Evolutionary conservation across 2,797 vertebrate genomes (phyloP).

Genomic region (Acomys russatus): DNA sequence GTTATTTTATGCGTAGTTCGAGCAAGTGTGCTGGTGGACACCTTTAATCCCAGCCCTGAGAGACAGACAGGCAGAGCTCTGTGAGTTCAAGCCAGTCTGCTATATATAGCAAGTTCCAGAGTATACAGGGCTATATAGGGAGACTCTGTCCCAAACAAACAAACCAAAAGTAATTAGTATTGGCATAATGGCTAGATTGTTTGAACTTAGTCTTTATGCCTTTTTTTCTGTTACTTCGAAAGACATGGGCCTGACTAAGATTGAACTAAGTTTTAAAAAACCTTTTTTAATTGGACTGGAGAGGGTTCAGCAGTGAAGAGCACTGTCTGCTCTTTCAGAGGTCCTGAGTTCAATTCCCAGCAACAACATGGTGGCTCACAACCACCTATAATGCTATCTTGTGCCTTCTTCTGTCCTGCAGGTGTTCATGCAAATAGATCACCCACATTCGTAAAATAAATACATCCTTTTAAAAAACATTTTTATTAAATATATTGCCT

Average conservation of each 20-base stretch:
- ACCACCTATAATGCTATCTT: too few species aligned
- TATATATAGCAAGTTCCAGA: not conserved
- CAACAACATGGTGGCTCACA: too few species aligned
- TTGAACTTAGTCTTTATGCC: not conserved
- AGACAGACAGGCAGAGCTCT: not conserved
- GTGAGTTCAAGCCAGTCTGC: not conserved
- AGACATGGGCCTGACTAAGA: not conserved
- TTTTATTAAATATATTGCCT: slow-evolving; percentile 50
- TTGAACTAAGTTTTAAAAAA: slow-evolving; percentile 14
- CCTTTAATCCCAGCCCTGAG: not conserved
- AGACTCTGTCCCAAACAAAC: not conserved
- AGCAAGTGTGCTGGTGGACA: too few species aligned
- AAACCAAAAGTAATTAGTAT: not conserved
- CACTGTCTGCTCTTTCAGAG: too few species aligned
- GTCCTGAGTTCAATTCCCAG: too few species aligned
- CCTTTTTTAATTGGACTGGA: too few species aligned
- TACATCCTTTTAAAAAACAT: not conserved
- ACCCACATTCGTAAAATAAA: too few species aligned
- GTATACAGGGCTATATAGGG: not conserved
- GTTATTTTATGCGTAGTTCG: not conserved
- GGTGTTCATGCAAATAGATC: too few species aligned
- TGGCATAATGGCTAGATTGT: not conserved
- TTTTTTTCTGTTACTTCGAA: slow-evolving; percentile 31
- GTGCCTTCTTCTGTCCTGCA: too few species aligned
- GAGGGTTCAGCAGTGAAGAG: too few species aligned